Conservation (phyloP, 2,888 invertebrate genomes). For the Cheilosia urbana region DNA sequence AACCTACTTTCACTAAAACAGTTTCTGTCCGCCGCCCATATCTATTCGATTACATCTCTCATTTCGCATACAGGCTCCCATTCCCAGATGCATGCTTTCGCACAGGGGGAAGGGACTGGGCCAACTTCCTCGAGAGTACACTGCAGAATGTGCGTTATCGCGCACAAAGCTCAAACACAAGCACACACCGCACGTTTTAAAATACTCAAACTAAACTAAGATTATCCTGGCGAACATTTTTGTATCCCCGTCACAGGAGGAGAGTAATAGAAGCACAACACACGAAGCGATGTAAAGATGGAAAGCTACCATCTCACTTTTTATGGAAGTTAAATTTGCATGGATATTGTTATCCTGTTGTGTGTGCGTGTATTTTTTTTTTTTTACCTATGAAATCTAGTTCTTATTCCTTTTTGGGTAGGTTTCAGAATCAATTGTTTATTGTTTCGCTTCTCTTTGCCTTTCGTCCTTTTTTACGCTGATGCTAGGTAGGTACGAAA, state of each 20-base stretch:
- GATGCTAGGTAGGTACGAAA: slow-evolving; percentile 9
- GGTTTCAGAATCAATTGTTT: slow-evolving; percentile 43
- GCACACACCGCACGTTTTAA: slow-evolving; percentile 34
- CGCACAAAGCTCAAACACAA: slow-evolving; percentile 17
- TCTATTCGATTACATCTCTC: slow-evolving; percentile 50
- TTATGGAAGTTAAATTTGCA: slow-evolving; percentile 46
- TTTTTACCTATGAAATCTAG: background rate
- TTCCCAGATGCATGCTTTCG: slow-evolving; percentile 57
- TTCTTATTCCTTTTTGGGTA: slow-evolving; percentile 5
- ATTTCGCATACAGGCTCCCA: slow-evolving; percentile 35
- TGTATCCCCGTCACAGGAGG: background rate
- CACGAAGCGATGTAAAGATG: slow-evolving; percentile 27
- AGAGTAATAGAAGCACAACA: slow-evolving; percentile 16
- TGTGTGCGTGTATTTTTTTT: background rate
- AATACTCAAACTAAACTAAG: slow-evolving; percentile 40
- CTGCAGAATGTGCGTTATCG: slow-evolving; percentile 55
- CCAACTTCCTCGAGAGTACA: slow-evolving; percentile 33
- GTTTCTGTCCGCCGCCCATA: slow-evolving; percentile 12
- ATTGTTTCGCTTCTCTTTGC: slow-evolving; percentile 24
- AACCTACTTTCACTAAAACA: slow-evolving; percentile 25
- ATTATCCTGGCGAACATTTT: slow-evolving; percentile 21
- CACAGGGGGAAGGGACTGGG: slow-evolving; percentile 4
- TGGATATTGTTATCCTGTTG: slow-evolving; percentile 59
- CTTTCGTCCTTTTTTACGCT: slow-evolving; percentile 1
- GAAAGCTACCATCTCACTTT: slow-evolving; percentile 35